These are phyloP conservation scores for Mormyrus proboscirostris DNA, from an alignment of 2,797 vertebrate species.

Conservation along the genomic window DNA sequence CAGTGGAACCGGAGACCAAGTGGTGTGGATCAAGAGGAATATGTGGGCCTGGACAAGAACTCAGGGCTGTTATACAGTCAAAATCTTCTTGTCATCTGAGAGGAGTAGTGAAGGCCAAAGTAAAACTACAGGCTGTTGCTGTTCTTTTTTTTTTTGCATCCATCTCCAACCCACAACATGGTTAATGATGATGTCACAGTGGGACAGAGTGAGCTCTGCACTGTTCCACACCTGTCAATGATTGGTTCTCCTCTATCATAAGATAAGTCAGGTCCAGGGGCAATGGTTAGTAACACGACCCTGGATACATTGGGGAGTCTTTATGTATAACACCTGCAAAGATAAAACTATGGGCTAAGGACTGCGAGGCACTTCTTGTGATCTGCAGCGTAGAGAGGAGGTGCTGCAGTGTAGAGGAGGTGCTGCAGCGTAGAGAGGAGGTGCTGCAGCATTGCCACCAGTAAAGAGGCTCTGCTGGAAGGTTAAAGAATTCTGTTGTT, in stretches of 20 bases:
- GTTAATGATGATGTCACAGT: slow-evolving; percentile 17
- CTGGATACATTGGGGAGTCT: slow-evolving; percentile 3
- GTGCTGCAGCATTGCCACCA: not conserved
- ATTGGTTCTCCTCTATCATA: not conserved
- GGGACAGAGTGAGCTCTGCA: not conserved
- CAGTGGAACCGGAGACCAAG: not conserved
- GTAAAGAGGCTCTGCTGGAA: not conserved
- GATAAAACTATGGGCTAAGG: slow-evolving; percentile 21
- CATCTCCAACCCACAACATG: not conserved
- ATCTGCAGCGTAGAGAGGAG: not conserved
- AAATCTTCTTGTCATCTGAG: not conserved
- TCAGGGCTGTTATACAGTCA: not conserved
- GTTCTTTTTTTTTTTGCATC: not conserved
- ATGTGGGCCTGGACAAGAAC: not conserved
- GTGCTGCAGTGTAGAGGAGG: no score
- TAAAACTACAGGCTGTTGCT: not conserved
- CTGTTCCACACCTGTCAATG: not conserved
- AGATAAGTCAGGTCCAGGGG: not conserved
- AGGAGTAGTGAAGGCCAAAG: not conserved
- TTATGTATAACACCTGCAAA: slow-evolving; percentile 47
- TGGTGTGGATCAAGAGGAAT: not conserved
- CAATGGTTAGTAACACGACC: not conserved
- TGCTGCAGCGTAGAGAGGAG: no score
- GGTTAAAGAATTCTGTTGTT: not conserved
- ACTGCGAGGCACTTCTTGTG: slow-evolving; percentile 30